Evolutionary conservation across 2,888 invertebrate species (phyloP), one percentile per base, ranked within the genome.

Genomic region (Mythimna vitellina): DNA sequence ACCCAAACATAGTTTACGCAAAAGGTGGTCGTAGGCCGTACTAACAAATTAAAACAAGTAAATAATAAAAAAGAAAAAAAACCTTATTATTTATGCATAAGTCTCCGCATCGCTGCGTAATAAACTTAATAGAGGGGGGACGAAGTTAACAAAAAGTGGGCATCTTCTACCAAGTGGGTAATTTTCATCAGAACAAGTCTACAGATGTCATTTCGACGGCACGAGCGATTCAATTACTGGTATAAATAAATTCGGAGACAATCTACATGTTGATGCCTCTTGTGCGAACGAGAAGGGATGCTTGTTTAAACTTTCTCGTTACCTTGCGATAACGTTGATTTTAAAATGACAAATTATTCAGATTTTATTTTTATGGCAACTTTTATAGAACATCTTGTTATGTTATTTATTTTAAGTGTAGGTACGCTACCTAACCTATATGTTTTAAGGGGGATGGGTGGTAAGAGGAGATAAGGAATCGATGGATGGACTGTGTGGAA

Each of bases 181-280:
- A 92, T 92, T 92, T 89, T 91, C 93, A 92, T 93, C 92, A 94
- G 94, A 94, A 92, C 90, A 92, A 91, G 88, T 89, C 87, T 87
- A 88, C 92, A 91, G 91, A 93, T 93, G 94, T 92, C 92, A 91
- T 92, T 91, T 87, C 80, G 89, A 71, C 81, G 88, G 83, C 87
- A 87, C 82, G 84, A 87, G 89, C 90, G 86, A 95, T 95, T 95
- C 93, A 93, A 95, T 96, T 95, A 95, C 93, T 92, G 93, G 92
- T 92, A 91, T 91, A 94, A 94, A 93, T 92, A 92, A 93, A 94
- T 93, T 92, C 89, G 70, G 86, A 81, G 82, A 82, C 89, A 89
- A 95, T 95, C 94, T 95, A 92, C 95, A 95, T 95, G 89, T 93
- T 94, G 92, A 94, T 93, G 87, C 81, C 83, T 86, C 81, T 86